phyloP scores from a whole-genome alignment of 2,113 vertebrate genomes.

The Caracal caracal region DNA sequence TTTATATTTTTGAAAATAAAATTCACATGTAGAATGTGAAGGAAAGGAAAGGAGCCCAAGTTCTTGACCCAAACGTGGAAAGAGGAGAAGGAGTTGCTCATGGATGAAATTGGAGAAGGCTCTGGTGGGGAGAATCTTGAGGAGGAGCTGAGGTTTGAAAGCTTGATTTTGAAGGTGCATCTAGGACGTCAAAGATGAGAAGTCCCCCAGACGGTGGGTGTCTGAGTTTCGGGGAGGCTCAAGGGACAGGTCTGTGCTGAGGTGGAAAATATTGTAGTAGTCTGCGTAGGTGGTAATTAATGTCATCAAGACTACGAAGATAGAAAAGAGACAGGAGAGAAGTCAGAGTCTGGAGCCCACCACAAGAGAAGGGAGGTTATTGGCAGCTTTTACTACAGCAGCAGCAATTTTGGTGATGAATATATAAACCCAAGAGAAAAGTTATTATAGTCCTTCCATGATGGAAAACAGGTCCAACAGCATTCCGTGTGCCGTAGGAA shows the following conservation, averaged over 20 bases:
- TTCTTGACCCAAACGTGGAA: neutral
- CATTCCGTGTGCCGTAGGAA: accelerated
- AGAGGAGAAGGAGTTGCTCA: neutral
- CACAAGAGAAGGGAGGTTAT: accelerated
- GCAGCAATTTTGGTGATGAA: neutral
- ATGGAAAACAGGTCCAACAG: neutral
- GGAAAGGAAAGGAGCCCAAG: accelerated
- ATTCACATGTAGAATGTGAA: too few relatives aligned
- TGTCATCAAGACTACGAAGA: too few relatives aligned
- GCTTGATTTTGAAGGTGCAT: neutral
- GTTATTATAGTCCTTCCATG: neutral
- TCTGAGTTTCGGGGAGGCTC: neutral
- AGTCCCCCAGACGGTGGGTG: accelerated
- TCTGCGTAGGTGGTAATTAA: accelerated
- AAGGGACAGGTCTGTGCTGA: neutral
- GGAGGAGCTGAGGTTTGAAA: neutral
- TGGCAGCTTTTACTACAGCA: neutral
- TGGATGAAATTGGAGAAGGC: neutral
- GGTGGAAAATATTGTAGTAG: neutral
- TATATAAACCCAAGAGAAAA: neutral
- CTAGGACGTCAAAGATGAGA: neutral
- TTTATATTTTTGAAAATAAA: neutral
- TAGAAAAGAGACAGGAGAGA: neutral
- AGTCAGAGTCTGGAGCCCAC: too few relatives aligned
- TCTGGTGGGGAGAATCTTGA: neutral